Evolutionary conservation across 2,888 invertebrate genomes (phyloP).

Genomic region (Ethmia dodecea): DNA sequence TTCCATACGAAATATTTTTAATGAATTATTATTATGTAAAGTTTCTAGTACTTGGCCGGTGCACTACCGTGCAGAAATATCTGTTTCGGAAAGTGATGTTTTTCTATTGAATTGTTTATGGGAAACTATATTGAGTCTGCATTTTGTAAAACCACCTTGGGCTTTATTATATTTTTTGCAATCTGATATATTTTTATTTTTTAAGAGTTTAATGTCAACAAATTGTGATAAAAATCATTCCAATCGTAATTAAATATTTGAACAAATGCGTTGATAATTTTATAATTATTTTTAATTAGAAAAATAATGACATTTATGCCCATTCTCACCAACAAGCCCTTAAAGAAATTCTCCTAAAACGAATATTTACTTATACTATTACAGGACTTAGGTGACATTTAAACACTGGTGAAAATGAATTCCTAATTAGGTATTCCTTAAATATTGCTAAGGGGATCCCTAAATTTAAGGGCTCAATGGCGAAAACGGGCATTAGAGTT

Average conservation of each 20-base stretch:
- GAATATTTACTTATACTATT: too few species aligned
- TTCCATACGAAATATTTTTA: too few species aligned
- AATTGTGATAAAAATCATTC: slow-evolving; percentile 14
- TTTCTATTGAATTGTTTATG: neutral
- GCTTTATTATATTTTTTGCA: slow-evolving; percentile 15
- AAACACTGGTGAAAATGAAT: slow-evolving; percentile 1
- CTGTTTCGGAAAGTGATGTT: neutral
- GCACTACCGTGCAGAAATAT: slow-evolving; percentile 5
- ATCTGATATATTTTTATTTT: slow-evolving; percentile 1
- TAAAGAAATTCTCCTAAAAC: too few species aligned
- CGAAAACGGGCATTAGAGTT: too few species aligned
- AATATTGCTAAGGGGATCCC: too few species aligned
- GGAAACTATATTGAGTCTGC: neutral
- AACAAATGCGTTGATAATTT: slow-evolving; percentile 12
- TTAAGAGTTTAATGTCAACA: slow-evolving; percentile 3
- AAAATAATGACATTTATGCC: neutral
- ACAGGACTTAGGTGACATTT: too few species aligned
- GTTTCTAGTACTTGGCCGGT: slow-evolving; percentile 4
- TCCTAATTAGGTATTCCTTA: too few species aligned
- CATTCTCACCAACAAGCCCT: too few species aligned
- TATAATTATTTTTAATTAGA: slow-evolving; percentile 1
- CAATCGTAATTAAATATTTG: slow-evolving; percentile 9
- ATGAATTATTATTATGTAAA: too few species aligned
- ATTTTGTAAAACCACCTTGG: slow-evolving; percentile 15
- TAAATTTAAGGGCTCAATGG: too few species aligned